Base-by-base conservation (phyloP, 2,888 invertebrate species). In the Arctia plantaginis region DNA sequence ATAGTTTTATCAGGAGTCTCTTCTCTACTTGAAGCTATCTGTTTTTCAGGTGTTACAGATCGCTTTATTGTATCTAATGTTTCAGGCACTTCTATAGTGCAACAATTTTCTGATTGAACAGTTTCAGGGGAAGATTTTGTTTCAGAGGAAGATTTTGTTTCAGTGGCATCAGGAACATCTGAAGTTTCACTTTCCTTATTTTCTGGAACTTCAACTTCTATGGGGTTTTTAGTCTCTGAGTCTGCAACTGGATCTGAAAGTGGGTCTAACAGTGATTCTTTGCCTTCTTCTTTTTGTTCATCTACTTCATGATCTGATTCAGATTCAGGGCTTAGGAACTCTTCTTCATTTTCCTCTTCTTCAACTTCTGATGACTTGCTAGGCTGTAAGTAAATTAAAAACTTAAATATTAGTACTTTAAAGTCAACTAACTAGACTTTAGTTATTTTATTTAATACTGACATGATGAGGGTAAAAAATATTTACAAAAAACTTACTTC, bases 291-390 rank as follows among this genome's bases (percentile, higher is more conserved):
- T 71, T 84, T 84, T 69, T 88, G 88, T 81, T 91, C 90, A 79
- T 91, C 91, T 69, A 27, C 41, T 82, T 93, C 93, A 85, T 92
- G 90, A 75, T 94, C 92, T 76, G 93, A 91, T 88, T 95, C 94
- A 77, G 95, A 95, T 86, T 95, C 94, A 73, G 95, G 95, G 83
- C 95, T 95, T 78, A 95, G 85, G 82, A 95, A 95, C 87, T 95
- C 96, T 79, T 95, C 96, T 78, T 95, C 94, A 69, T 94, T 95
- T 82, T 93, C 96, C 71, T 96, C 96, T 71, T 96, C 96, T 73
- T 93, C 92, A 77, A 91, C 89, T 79, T 92, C 90, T 70, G 86
- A 85, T 83, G 73, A 73, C 68, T 76, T 76, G 27, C 82, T 87
- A 85, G 84, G 74, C 85, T 89, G 78, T 72, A 69, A 62, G 30